Percentiles rank a stretch among this genome's conserved stretches.
Evolutionary conservation across 2,113 vertebrate genomes (phyloP).

Genomic region (Bujurquina vittata): DNA sequence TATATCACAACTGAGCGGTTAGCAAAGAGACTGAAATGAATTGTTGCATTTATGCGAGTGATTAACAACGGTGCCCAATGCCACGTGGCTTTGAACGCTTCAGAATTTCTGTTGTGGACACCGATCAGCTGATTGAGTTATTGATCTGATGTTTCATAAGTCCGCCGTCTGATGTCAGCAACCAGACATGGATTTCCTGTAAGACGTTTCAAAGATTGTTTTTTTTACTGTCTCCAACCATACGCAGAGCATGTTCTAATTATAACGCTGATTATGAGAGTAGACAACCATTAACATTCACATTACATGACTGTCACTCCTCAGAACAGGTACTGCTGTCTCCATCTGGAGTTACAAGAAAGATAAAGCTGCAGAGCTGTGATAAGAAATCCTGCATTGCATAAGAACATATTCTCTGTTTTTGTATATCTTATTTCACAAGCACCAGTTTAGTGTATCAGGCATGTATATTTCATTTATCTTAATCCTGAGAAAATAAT

Average conservation of each 20-base stretch:
- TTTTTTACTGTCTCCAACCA: constrained; percentile 1
- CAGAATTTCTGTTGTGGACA: not conserved
- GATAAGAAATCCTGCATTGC: not conserved
- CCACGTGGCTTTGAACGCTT: not conserved
- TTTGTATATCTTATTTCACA: constrained; percentile 1
- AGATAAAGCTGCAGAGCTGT: constrained; percentile 24
- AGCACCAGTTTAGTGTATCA: not conserved
- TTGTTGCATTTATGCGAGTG: not conserved
- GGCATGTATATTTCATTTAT: not conserved
- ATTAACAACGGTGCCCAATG: not conserved
- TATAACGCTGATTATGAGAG: constrained; percentile 38
- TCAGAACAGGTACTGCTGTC: constrained; percentile 38
- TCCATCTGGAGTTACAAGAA: constrained; percentile 45
- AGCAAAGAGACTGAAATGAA: not conserved
- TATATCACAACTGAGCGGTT: not conserved
- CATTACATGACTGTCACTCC: constrained; percentile 16
- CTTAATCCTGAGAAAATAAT: not conserved
- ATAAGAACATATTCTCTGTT: not conserved
- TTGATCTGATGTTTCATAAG: not conserved
- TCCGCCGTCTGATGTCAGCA: not conserved
- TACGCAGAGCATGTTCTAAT: constrained; percentile 27
- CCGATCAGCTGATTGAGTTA: not conserved
- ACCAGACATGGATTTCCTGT: not conserved
- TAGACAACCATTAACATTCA: constrained; percentile 13
- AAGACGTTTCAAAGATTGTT: not conserved